Base-by-base conservation (phyloP, 2,888 invertebrate genomes). In the Melanargia galathea region DNA sequence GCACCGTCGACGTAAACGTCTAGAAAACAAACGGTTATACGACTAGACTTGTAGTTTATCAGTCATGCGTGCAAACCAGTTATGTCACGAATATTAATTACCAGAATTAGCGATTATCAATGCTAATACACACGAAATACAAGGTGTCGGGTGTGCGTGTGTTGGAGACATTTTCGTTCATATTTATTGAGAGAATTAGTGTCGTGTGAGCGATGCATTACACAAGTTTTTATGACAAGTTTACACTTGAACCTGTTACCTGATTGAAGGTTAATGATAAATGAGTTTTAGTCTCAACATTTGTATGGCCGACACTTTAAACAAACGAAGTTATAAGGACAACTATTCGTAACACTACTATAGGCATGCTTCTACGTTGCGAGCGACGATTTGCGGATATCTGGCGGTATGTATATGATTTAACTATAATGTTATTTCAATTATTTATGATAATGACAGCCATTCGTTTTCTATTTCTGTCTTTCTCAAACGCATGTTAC, bases 81-180 rank as follows among this genome's bases (percentile, higher is more conserved):
- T 52, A 52, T 52, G 52, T 52, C 35, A 52, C 35, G 35, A 52
- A 52, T 52, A 52, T 35, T 52, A 52, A 52, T 35, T 35, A 35
- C 18, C 10, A 10, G 26, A n/a, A 52, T 35, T 52, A 52, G 52
- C 52, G 33, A 52, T 52, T 52, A 52, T 52, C 35, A 52, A 52
- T 52, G 20, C 33, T 52, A 52, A 52, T 33, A 51, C 18, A 51
- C 18, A 33, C 33, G 2, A 20, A 20, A 52, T 52, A 20, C 35
- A 13, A 5, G 13, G 22, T 7, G 18, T 35, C 20, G 20, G 6
- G 18, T 35, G 18, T 35, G 11, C 35, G 52, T 20, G 52, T 52
- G 20, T 35, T 20, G 18, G 52, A 18, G 52, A 52, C 52, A 35
- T 52, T 35, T 49, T n/a, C 16, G 30, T 49, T 22, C 6, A 16